phyloP scores from a whole-genome alignment of 2,888 invertebrate genomes.

The Chironomus riparius region DNA sequence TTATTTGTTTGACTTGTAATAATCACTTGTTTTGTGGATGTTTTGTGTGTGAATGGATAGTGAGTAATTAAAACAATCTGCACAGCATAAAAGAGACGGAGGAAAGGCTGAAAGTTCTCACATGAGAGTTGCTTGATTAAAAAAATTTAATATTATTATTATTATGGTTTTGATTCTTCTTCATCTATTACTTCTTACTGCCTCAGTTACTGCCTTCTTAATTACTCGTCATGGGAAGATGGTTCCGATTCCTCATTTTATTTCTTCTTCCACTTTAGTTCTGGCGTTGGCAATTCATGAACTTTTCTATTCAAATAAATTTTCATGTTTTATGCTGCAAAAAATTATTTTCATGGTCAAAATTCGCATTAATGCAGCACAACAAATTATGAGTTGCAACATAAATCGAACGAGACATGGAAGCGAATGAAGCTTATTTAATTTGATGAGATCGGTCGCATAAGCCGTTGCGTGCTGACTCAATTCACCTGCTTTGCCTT shows the following conservation, averaged over 20 bases:
- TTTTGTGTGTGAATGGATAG: background rate
- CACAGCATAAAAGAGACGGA: no score
- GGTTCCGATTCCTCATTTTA: background rate
- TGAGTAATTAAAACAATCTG: background rate
- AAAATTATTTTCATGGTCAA: background rate
- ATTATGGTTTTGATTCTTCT: background rate
- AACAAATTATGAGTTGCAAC: background rate
- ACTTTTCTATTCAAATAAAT: background rate
- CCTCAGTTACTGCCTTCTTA: background rate
- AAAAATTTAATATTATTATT: background rate
- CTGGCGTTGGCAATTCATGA: background rate
- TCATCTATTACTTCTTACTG: no score
- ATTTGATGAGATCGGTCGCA: background rate
- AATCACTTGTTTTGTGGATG: no score
- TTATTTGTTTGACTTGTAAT: no score
- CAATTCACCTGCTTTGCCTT: background rate
- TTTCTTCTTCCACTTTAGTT: background rate
- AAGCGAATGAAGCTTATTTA: background rate
- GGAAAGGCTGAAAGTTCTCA: background rate
- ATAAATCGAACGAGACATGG: background rate
- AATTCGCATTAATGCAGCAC: background rate
- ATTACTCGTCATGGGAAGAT: constrained; percentile 5
- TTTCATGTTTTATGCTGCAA: no score
- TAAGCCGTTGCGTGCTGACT: background rate
- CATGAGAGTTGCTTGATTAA: background rate